Evolutionary conservation across 2,113 vertebrate species (phyloP).

Genomic region (Carlito syrichta): DNA sequence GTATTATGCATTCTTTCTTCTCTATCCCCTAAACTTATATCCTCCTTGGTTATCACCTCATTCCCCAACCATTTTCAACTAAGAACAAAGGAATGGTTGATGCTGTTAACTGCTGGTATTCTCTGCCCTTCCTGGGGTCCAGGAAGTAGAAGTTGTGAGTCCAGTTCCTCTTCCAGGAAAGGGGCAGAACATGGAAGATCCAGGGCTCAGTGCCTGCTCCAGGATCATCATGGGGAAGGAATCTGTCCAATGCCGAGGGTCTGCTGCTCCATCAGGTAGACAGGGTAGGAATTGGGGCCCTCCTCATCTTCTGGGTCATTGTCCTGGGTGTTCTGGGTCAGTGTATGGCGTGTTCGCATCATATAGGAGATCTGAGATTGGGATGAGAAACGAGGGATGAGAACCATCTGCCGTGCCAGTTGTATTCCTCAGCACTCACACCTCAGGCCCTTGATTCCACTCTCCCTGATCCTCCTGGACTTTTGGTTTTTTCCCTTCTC

Average conservation of each 20-base stretch:
- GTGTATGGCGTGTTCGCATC: fast-evolving
- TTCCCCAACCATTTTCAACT: neutral
- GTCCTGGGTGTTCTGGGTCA: neutral
- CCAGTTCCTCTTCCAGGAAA: neutral
- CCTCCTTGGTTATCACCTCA: neutral
- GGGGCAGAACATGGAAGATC: neutral
- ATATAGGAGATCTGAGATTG: slow-evolving; percentile 15
- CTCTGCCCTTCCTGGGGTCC: neutral
- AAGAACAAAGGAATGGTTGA: neutral
- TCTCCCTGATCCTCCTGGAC: neutral
- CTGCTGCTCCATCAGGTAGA: slow-evolving; percentile 73
- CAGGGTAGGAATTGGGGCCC: slow-evolving; percentile 65
- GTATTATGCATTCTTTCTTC: neutral
- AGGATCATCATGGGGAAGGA: neutral
- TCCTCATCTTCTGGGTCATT: neutral
- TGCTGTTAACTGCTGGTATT: neutral
- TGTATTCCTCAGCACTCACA: neutral
- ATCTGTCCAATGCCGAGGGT: neutral
- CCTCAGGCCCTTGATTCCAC: neutral
- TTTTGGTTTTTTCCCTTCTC: neutral
- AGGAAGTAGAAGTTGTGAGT: neutral
- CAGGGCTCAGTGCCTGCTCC: neutral
- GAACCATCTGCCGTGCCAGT: neutral
- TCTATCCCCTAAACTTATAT: neutral
- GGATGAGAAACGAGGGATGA: neutral